Evolutionary conservation across 1,140 invertebrate genomes (phyloP).

Genomic region (Helicoverpa zea): DNA sequence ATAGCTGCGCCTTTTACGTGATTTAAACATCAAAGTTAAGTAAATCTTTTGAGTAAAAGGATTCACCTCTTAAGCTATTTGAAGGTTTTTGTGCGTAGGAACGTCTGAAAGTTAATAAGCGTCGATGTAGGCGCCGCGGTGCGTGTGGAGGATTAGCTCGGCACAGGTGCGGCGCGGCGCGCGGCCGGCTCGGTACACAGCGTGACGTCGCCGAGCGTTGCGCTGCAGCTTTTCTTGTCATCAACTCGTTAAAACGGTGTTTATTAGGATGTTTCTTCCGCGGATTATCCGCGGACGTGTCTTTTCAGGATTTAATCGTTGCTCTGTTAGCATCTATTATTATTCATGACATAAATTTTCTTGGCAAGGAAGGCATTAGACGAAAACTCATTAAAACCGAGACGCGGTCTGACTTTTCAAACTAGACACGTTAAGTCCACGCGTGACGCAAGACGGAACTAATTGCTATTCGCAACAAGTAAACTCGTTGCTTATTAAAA

Average conservation of each 20-base stretch:
- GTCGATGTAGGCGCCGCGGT: neutral
- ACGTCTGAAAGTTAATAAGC: constrained; percentile 34
- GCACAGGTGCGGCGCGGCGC: constrained; percentile 21
- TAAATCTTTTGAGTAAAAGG: constrained; percentile 28
- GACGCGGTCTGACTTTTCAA: constrained; percentile 85
- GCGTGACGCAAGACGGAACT: constrained; percentile 76
- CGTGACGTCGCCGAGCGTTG: constrained; percentile 3
- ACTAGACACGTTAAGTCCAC: constrained; percentile 85
- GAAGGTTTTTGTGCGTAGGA: constrained; percentile 10
- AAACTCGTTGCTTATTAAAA: constrained; percentile 76
- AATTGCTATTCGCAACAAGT: constrained; percentile 80
- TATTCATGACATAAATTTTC: constrained; percentile 86
- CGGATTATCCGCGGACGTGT: constrained; percentile 79
- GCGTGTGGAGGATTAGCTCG: constrained; percentile 22
- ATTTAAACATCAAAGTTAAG: constrained; percentile 30
- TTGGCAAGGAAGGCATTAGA: constrained; percentile 82
- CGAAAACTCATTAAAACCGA: constrained; percentile 85
- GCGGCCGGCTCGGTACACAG: neutral
- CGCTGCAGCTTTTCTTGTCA: constrained; percentile 58
- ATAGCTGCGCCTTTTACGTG: constrained; percentile 20
- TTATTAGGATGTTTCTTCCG: constrained; percentile 78
- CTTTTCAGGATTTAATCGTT: constrained; percentile 79
- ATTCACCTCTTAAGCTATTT: constrained; percentile 4
- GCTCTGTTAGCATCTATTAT: constrained; percentile 77
- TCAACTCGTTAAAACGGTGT: constrained; percentile 76